Conservation (phyloP, 2,113 vertebrate genomes). For the Camelus dromedarius region DNA sequence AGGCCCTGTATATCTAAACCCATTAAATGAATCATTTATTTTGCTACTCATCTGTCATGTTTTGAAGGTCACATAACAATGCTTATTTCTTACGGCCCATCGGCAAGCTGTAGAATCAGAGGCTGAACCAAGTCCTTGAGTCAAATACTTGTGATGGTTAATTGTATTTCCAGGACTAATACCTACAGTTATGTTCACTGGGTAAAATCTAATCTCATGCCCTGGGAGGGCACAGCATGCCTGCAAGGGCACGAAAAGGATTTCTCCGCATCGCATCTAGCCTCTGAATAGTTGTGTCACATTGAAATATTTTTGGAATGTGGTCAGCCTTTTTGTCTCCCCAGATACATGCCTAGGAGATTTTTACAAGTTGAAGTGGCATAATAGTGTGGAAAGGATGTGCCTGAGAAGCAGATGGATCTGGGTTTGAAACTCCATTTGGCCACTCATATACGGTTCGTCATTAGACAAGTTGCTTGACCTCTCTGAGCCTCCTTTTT, state of each 20-base stretch:
- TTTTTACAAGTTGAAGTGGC: not conserved
- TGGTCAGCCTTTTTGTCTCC: not conserved
- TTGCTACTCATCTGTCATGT: constrained; percentile 76
- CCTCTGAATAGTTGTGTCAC: not conserved
- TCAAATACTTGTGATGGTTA: constrained; percentile 75
- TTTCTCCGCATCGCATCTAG: not conserved
- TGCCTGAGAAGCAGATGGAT: not conserved
- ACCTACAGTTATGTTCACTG: constrained; percentile 52
- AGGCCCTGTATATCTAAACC: constrained; percentile 76
- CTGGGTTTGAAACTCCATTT: not conserved
- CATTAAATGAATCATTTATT: constrained; percentile 84
- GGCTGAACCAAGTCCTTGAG: constrained; percentile 75
- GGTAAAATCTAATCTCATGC: constrained; percentile 51
- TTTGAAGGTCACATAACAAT: constrained; percentile 83
- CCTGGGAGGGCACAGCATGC: not conserved
- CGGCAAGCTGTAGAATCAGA: constrained; percentile 66
- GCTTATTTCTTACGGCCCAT: constrained; percentile 68
- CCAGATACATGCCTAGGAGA: not conserved
- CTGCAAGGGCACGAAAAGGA: not conserved
- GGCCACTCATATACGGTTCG: not conserved
- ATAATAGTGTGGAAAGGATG: not conserved
- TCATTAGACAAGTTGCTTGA: not conserved
- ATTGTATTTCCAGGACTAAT: constrained; percentile 72
- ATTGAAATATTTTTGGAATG: constrained; percentile 5
- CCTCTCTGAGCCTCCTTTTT: not conserved